These are phyloP conservation scores for Stenodera caucasica DNA, from an alignment of 2,888 invertebrate genomes.

Conservation along the genomic window DNA sequence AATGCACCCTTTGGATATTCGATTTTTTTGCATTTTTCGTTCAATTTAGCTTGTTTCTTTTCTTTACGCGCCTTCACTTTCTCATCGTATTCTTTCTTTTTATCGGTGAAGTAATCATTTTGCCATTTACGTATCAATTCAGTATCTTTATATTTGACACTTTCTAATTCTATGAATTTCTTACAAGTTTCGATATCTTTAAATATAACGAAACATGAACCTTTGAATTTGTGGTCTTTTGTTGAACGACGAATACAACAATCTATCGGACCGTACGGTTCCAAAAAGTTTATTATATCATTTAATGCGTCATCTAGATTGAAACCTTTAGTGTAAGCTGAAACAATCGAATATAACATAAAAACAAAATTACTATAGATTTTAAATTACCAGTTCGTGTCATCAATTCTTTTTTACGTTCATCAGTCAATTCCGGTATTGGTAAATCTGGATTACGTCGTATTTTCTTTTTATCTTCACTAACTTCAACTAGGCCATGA, in stretches of 20 bases:
- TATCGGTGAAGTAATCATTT: constrained; percentile 67
- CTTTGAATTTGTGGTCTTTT: constrained; percentile 75
- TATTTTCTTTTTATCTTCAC: constrained; percentile 63
- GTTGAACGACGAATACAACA: constrained; percentile 67
- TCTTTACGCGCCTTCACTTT: constrained; percentile 59
- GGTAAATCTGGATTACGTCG: constrained; percentile 73
- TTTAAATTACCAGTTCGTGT: constrained; percentile 62
- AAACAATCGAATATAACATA: constrained; percentile 26
- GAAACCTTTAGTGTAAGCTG: constrained; percentile 86
- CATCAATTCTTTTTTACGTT: constrained; percentile 75
- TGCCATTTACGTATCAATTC: constrained; percentile 73
- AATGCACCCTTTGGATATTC: constrained; percentile 74
- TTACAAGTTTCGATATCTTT: constrained; percentile 78
- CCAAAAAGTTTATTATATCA: constrained; percentile 73
- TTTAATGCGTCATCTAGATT: constrained; percentile 68
- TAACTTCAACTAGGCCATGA: constrained; percentile 71
- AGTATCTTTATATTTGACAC: constrained; percentile 65
- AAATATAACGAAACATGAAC: constrained; percentile 90
- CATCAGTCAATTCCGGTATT: constrained; percentile 83
- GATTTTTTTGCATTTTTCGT: constrained; percentile 48
- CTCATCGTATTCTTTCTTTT: constrained; percentile 67
- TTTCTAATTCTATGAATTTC: constrained; percentile 71
- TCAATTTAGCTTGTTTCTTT: constrained; percentile 58
- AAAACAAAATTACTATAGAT: background rate
- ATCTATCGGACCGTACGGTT: constrained; percentile 64